Conservation (phyloP, 2,797 vertebrate species). For the Podargus strigoides region DNA sequence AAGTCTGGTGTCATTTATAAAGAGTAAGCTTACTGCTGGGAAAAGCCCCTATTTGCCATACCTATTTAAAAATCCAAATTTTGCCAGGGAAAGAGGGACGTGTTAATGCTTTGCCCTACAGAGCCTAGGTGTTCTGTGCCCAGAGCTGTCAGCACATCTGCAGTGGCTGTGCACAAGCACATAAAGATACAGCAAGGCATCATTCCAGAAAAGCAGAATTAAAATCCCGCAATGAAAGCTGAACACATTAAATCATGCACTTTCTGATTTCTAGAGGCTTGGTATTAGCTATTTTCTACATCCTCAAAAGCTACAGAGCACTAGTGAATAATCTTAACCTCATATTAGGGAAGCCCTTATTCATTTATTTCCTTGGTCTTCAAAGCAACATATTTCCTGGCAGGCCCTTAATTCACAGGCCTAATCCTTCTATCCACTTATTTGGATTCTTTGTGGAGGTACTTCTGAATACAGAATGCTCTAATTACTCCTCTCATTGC, state of each 20-base stretch:
- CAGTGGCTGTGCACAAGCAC: background rate
- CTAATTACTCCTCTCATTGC: constrained; percentile 6
- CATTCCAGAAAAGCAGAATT: background rate
- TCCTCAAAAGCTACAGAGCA: background rate
- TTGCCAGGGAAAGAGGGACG: background rate
- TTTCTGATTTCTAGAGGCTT: constrained; percentile 3
- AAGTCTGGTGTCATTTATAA: constrained; percentile 2
- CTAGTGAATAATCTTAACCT: background rate
- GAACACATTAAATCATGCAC: background rate
- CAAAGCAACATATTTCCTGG: constrained; percentile 28
- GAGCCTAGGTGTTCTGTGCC: background rate
- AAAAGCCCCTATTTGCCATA: constrained; percentile 21
- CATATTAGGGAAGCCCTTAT: background rate
- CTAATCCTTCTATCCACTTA: constrained; percentile 22
- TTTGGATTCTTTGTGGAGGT: constrained; percentile 4
- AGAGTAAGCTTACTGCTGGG: background rate
- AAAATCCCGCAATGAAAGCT: background rate
- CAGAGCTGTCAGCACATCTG: background rate
- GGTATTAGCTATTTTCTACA: background rate
- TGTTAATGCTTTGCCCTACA: background rate
- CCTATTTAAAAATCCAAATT: background rate
- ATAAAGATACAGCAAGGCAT: background rate
- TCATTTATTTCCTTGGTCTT: constrained; percentile 19
- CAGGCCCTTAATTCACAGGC: constrained; percentile 20
- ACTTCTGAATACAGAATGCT: constrained; percentile 6